Evolutionary conservation across 1,140 invertebrate species (phyloP).

Genomic region (Arctopsyche grandis): DNA sequence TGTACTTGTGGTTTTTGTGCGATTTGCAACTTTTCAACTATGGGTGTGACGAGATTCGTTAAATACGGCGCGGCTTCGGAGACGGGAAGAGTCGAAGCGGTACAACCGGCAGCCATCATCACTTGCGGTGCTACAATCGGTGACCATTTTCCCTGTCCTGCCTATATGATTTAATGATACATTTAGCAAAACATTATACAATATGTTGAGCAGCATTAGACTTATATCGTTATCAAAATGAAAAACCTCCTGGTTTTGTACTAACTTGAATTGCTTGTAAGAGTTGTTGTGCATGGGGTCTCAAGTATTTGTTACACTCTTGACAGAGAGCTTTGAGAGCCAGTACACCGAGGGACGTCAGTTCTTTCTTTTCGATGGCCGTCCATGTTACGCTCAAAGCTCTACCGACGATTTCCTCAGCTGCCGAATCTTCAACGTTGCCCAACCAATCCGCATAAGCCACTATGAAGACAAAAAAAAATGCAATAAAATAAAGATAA

Average conservation of each 20-base stretch:
- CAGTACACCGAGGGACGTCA: constrained; percentile 83
- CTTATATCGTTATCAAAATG: constrained; percentile 7
- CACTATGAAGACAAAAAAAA: constrained; percentile 61
- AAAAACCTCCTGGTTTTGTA: not conserved
- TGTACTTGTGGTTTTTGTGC: constrained; percentile 42
- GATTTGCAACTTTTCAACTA: constrained; percentile 41
- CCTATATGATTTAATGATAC: constrained; percentile 19
- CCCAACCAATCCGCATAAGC: constrained; percentile 86
- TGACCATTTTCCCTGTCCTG: constrained; percentile 32
- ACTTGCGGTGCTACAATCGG: constrained; percentile 25
- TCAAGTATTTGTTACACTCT: constrained; percentile 78
- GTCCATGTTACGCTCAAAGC: constrained; percentile 75
- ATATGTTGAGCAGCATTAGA: too few relatives aligned
- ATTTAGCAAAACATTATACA: too few relatives aligned
- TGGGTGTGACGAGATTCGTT: constrained; percentile 37
- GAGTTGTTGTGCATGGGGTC: constrained; percentile 77
- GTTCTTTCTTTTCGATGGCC: constrained; percentile 74
- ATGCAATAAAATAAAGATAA: not conserved
- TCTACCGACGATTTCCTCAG: constrained; percentile 74
- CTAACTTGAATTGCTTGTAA: constrained; percentile 71
- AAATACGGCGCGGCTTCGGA: constrained; percentile 39
- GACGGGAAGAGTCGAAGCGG: constrained; percentile 40
- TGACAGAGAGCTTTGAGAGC: constrained; percentile 86
- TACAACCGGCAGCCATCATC: constrained; percentile 40
- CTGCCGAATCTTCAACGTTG: constrained; percentile 69